These are phyloP conservation scores for Furcula furcula DNA, from an alignment of 2,888 invertebrate genomes.

Conservation along the genomic window DNA sequence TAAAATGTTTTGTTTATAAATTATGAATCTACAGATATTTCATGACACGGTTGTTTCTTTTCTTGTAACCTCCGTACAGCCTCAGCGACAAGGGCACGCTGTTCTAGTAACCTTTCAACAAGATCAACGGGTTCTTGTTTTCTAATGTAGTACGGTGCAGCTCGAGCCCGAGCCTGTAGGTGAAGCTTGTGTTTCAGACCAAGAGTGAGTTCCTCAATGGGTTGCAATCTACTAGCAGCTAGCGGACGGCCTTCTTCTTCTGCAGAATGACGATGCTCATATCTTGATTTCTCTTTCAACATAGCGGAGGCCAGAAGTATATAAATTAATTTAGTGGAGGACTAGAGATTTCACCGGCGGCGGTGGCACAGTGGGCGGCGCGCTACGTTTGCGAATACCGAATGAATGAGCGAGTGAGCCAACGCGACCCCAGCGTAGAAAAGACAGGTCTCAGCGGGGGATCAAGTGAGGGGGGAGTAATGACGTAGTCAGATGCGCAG, in stretches of 20 bases:
- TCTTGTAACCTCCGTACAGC: slow-evolving; percentile 77
- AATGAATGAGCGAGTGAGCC: slow-evolving; percentile 78
- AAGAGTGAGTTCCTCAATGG: slow-evolving; percentile 74
- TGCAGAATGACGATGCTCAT: slow-evolving; percentile 53
- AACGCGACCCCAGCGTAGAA: slow-evolving; percentile 67
- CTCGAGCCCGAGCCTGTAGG: slow-evolving; percentile 75
- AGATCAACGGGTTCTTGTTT: slow-evolving; percentile 79
- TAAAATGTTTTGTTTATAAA: slow-evolving; percentile 77
- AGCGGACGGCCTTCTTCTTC: slow-evolving; percentile 61
- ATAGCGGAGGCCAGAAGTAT: slow-evolving; percentile 46
- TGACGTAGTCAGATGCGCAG: slow-evolving; percentile 79
- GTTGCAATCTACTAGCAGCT: slow-evolving; percentile 64
- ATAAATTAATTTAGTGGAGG: slow-evolving; percentile 41
- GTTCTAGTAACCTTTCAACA: slow-evolving; percentile 72
- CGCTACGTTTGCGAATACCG: slow-evolving; percentile 75
- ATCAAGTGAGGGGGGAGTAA: slow-evolving; percentile 49
- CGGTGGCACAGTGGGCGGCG: slow-evolving; percentile 50
- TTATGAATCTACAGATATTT: slow-evolving; percentile 78
- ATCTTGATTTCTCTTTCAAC: slow-evolving; percentile 75
- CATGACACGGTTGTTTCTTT: slow-evolving; percentile 75
- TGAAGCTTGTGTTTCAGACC: slow-evolving; percentile 79
- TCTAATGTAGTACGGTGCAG: slow-evolving; percentile 78
- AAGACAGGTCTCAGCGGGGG: slow-evolving; percentile 67
- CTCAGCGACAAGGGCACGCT: slow-evolving; percentile 78
- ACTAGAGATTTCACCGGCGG: slow-evolving; percentile 53